A percentile compares a stretch with the other conserved stretches of the same genome.
Conservation (phyloP, 2,888 invertebrate species). For the Caradrina clavipalpis region DNA sequence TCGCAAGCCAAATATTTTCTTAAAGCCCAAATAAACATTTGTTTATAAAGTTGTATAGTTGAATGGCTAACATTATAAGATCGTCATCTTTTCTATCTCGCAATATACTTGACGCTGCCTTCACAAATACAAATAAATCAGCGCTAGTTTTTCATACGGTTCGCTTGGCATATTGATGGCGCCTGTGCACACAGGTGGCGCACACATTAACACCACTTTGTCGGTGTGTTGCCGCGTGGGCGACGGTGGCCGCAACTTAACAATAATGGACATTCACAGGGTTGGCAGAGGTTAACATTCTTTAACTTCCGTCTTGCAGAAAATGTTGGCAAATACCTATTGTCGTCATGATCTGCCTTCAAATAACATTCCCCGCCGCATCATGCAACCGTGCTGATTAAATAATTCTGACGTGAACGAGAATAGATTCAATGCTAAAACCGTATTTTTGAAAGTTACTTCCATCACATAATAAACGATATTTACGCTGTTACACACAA, state of each 20-base stretch:
- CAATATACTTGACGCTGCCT: constrained; percentile 48
- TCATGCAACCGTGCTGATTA: constrained; percentile 19
- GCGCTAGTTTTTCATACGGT: constrained; percentile 53
- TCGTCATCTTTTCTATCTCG: constrained; percentile 6
- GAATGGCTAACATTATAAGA: constrained; percentile 1
- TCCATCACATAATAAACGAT: constrained; percentile 41
- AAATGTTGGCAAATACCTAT: constrained; percentile 17
- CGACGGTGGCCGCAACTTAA: constrained; percentile 61
- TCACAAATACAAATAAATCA: constrained; percentile 54
- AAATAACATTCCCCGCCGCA: constrained; percentile 1
- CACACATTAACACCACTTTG: constrained; percentile 63
- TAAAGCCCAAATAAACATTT: background rate
- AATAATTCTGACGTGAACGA: constrained; percentile 29
- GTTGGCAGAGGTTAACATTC: constrained; percentile 48
- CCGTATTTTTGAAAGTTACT: constrained; percentile 43
- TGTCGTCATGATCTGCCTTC: background rate
- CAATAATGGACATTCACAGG: constrained; percentile 61
- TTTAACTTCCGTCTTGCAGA: constrained; percentile 33
- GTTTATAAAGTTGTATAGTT: background rate
- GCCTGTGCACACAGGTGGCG: constrained; percentile 65
- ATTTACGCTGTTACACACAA: constrained; percentile 47
- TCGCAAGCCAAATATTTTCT: constrained; percentile 5
- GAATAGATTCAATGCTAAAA: constrained; percentile 44
- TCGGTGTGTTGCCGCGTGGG: constrained; percentile 62
- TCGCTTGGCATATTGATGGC: constrained; percentile 55